Evolutionary conservation across 2,888 invertebrate genomes (phyloP).

Genomic region (Acanthosoma haemorrhoidale): DNA sequence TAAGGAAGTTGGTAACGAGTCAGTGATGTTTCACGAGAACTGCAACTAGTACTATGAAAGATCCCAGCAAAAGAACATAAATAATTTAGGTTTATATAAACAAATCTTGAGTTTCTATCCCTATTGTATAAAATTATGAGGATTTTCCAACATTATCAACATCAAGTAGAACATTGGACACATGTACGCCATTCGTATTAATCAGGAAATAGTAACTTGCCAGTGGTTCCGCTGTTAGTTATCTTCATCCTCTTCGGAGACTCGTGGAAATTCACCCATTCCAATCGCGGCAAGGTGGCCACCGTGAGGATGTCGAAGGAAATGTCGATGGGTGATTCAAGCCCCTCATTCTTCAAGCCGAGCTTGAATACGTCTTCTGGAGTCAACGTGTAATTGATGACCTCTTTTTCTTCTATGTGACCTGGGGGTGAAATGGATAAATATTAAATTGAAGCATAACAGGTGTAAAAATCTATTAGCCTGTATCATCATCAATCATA

Average conservation of each 20-base stretch:
- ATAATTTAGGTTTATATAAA: background rate
- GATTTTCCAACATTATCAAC: no score
- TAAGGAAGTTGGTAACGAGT: no score
- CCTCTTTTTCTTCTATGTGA: no score
- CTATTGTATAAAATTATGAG: no score
- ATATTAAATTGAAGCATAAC: no score
- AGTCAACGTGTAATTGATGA: background rate
- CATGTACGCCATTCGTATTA: no score
- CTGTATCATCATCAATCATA: no score
- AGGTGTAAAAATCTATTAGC: no score
- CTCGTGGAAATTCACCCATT: constrained; percentile 52
- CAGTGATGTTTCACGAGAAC: no score
- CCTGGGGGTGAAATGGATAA: no score
- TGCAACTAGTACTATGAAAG: background rate
- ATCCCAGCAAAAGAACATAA: background rate
- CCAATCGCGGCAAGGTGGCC: constrained; percentile 50
- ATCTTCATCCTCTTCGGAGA: constrained; percentile 59
- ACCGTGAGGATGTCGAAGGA: constrained; percentile 45
- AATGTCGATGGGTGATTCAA: constrained; percentile 49
- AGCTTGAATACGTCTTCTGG: background rate
- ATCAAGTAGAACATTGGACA: no score
- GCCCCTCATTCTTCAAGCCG: background rate
- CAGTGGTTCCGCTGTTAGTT: constrained; percentile 62
- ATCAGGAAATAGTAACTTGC: no score
- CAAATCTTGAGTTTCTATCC: background rate